These are phyloP conservation scores for Bubo scandiacus DNA, from an alignment of 2,113 vertebrate species.

Conservation along the genomic window DNA sequence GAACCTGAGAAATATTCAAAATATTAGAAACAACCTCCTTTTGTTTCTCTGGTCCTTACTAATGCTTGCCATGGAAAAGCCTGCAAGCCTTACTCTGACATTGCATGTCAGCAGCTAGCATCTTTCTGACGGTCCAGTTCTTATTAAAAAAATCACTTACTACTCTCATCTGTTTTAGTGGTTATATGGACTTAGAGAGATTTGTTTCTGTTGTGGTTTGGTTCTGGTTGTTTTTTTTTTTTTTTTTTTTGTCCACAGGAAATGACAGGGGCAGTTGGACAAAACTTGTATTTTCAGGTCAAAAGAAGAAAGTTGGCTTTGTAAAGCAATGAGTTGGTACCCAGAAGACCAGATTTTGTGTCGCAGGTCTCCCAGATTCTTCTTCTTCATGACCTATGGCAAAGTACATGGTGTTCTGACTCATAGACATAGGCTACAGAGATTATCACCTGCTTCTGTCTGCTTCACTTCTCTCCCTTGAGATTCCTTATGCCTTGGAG, in stretches of 20 bases:
- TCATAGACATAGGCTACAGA: not conserved
- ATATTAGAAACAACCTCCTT: not conserved
- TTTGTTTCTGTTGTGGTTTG: not conserved
- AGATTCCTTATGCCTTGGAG: not conserved
- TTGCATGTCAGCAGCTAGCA: not conserved
- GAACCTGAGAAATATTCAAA: slow-evolving; percentile 6
- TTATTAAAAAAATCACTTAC: not conserved
- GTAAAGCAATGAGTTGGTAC: not conserved
- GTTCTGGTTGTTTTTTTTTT: not conserved
- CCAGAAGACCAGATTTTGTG: not conserved
- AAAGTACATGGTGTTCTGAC: not conserved
- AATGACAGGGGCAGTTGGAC: not conserved
- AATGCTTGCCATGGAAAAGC: not conserved
- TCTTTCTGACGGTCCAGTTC: not conserved
- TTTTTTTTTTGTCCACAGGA: not conserved
- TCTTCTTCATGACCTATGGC: not conserved
- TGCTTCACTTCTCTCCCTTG: not conserved
- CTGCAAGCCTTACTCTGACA: not conserved
- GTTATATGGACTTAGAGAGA: not conserved
- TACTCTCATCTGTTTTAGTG: not conserved
- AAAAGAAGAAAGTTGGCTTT: not conserved
- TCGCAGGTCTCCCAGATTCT: not conserved
- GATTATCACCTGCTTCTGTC: not conserved
- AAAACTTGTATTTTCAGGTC: not conserved
- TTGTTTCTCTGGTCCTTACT: not conserved